Conservation (phyloP, 2,113 vertebrate species). For the Macquaria australasica region DNA sequence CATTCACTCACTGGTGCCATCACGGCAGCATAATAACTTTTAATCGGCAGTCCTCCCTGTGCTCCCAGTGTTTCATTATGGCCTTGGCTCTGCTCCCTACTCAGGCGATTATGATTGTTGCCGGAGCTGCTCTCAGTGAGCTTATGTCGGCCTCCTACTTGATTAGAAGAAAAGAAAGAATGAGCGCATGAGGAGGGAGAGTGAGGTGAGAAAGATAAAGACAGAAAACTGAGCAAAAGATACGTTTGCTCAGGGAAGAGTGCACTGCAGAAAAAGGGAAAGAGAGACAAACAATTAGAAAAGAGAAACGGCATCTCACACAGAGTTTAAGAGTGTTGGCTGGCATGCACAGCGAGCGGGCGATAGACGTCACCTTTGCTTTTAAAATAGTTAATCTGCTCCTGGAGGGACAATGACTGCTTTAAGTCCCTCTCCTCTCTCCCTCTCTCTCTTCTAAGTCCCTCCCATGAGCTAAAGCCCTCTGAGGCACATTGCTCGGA, state of each 20-base stretch:
- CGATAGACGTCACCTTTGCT: conserved; percentile 80
- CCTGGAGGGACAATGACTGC: conserved; percentile 80
- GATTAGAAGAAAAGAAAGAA: conserved; percentile 64
- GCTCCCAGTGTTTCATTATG: conserved; percentile 74
- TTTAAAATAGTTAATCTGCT: conserved; percentile 84
- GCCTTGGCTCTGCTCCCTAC: conserved; percentile 45
- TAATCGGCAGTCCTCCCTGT: conserved; percentile 67
- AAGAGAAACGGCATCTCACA: conserved; percentile 41
- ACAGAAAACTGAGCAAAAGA: conserved; percentile 41
- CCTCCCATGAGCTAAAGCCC: conserved; percentile 71
- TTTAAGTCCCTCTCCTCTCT: conserved; percentile 74
- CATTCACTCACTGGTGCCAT: conserved; percentile 60
- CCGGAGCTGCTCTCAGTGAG: conserved; percentile 59
- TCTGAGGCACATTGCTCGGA: conserved; percentile 73
- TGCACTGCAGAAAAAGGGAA: conserved; percentile 4
- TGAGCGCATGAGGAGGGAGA: conserved; percentile 23
- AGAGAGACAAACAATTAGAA: conserved; percentile 27
- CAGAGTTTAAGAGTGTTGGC: conserved; percentile 40
- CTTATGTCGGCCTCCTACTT: conserved; percentile 56
- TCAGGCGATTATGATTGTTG: conserved; percentile 62
- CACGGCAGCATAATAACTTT: conserved; percentile 71
- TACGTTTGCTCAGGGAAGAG: conserved; percentile 44
- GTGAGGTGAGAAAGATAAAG: conserved; percentile 32
- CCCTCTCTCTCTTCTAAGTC: conserved; percentile 58
- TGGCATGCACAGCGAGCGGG: conserved; percentile 40